Evolutionary conservation across 2,888 invertebrate species (phyloP), one percentile per base, ranked within the genome.

Genomic region (Drosophila nr. medialis): DNA sequence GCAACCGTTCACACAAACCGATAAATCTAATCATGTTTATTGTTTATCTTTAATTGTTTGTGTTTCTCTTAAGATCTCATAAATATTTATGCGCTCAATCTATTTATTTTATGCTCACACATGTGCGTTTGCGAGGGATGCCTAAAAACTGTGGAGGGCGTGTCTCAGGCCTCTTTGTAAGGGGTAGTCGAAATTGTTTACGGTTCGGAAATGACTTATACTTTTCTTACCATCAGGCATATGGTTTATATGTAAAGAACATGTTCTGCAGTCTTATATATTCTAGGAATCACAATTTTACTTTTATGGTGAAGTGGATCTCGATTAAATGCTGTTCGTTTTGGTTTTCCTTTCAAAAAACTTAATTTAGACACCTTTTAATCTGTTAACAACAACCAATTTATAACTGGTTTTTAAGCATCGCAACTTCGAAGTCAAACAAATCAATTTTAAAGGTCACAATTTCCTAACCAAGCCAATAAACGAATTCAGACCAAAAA

Each of bases 1-100:
- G 13, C 51, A 70, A n/a, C 6, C 55, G 18, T 11, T 65, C 29
- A 27, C 53, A 15, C 61, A 70, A 74, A 36, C 65, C 67, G 58
- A 63, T 63, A 64, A 63, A 78, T 79, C 54, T 64, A 51, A 64
- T 72, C 64, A 68, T 80, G 72, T 66, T 53, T 71, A 63, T 69
- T 68, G 64, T 70, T 73, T 80, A 76, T 61, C 1, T 80, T 61
- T 34, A 54, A 68, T 54, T 64, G 55, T 40, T 63, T 64, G 30
- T 54, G 42, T 50, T 45, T 54, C 50, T 50, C 49, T 13, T 68
- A 36, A 73, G 73, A 73, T 78, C 58, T 72, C 66, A 86, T 83
- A 84, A 86, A 86, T 86, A 83, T 86, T 83, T 79, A 83, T 84
- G 69, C 40, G 65, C 34, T 61, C 50, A 29, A 67, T 81, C 70